Conservation (phyloP, 2,113 vertebrate species). For the Caloenas nicobarica region DNA sequence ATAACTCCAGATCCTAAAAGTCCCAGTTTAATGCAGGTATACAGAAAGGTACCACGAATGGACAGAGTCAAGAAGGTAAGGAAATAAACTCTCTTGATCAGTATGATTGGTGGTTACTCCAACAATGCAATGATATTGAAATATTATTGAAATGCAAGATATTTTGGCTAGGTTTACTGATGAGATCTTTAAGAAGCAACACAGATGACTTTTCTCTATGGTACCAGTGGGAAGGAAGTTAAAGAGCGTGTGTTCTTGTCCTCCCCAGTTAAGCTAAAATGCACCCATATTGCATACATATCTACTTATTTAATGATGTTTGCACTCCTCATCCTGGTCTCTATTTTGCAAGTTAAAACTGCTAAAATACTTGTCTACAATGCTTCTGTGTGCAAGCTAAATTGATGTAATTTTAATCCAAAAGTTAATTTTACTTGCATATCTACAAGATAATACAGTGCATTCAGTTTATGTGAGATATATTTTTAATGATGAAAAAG, state of each 20-base stretch:
- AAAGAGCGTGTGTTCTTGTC: not conserved
- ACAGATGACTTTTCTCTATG: not conserved
- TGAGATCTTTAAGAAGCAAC: not conserved
- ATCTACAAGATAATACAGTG: not conserved
- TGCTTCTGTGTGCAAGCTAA: not conserved
- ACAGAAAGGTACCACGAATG: fast-evolving
- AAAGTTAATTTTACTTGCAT: not conserved
- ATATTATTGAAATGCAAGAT: not conserved
- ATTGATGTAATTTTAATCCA: not conserved
- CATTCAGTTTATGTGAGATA: not conserved
- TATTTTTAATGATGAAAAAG: not conserved
- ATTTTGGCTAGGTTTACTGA: not conserved
- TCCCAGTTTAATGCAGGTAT: not conserved
- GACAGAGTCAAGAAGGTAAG: not conserved
- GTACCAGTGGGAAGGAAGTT: not conserved
- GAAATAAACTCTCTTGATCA: not conserved
- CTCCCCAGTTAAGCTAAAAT: not conserved
- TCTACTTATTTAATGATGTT: not conserved
- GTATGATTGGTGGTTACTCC: not conserved
- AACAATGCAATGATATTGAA: not conserved
- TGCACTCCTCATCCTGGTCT: not conserved
- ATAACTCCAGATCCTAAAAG: not conserved
- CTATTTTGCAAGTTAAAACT: not conserved
- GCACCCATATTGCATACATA: not conserved
- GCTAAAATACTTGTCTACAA: not conserved